These are phyloP conservation scores for Centropristis striata DNA, from an alignment of 2,113 vertebrate species.

Conservation along the genomic window DNA sequence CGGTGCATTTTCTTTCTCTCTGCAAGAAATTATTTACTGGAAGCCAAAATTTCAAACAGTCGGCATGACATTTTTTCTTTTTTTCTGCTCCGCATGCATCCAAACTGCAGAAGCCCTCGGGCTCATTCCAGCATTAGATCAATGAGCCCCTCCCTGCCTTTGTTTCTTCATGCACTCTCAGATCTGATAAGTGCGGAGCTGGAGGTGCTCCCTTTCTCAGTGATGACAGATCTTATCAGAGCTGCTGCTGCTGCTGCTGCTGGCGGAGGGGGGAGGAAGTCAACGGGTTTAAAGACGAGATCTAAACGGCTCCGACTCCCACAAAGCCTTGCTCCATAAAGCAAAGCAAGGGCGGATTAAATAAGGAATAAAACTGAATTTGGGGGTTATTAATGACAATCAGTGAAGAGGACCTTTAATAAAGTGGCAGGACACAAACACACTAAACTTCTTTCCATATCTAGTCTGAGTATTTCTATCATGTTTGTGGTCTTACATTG, in stretches of 20 bases:
- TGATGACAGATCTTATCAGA: conserved; percentile 1
- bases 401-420: conserved; percentile 48
- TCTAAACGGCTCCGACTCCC: neutral
- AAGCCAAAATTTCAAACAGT: neutral
- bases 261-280: neutral
- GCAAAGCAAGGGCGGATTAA: neutral
- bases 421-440: conserved; percentile 45
- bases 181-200: neutral
- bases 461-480: conserved; percentile 54
- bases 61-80: neutral
- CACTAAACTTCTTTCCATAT: conserved; percentile 16
- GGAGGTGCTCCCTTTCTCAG: neutral
- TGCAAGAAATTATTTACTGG: neutral
- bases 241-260: too few relatives aligned
- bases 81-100: neutral
- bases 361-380: too few relatives aligned
- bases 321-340: conserved; percentile 13
- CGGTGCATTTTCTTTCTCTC: neutral
- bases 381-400: conserved; percentile 13
- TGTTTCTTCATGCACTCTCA: neutral
- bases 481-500: conserved; percentile 70
- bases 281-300: neutral
- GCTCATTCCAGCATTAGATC: neutral
- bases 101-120: neutral
- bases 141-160: neutral